Conservation (phyloP, 2,113 vertebrate genomes). For the Leptobrachium leishanense region DNA sequence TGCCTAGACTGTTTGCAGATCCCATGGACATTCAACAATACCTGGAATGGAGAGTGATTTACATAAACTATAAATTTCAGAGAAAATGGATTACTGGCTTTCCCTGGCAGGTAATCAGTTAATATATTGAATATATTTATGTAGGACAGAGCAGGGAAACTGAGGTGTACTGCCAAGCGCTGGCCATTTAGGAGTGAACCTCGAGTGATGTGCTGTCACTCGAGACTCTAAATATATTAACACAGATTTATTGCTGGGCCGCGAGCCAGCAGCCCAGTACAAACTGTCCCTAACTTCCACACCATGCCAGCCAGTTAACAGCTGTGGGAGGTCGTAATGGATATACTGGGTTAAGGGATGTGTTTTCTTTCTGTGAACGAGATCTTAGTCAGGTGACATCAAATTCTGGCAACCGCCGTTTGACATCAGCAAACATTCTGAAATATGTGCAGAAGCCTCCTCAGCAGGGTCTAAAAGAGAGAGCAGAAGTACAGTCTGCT, state of each 20-base stretch:
- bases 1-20: too few relatives aligned
- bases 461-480: not conserved
- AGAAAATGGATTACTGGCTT: too few relatives aligned
- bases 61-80: too few relatives aligned
- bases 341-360: conserved; percentile 7
- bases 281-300: conserved; percentile 28
- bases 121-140: not conserved
- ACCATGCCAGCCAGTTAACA: conserved; percentile 19
- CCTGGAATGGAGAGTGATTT: too few relatives aligned
- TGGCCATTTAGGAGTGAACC: conserved; percentile 16
- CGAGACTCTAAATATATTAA: conserved; percentile 2
- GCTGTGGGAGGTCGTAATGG: conserved; percentile 21
- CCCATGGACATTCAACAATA: too few relatives aligned
- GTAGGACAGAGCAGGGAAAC: conserved; percentile 48
- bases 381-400: conserved; percentile 14
- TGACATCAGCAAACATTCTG: conserved; percentile 38
- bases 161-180: conserved; percentile 47
- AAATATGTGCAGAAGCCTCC: not conserved
- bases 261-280: conserved; percentile 29
- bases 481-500: not conserved
- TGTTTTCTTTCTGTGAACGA: conserved; percentile 8
- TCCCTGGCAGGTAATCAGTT: conserved; percentile 10
- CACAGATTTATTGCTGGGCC: conserved; percentile 47
- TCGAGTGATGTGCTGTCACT: conserved; percentile 40
- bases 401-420: conserved; percentile 14